Evolutionary conservation across 2,113 vertebrate genomes (phyloP).

Genomic region (Cyphomyrus discorhynchus): DNA sequence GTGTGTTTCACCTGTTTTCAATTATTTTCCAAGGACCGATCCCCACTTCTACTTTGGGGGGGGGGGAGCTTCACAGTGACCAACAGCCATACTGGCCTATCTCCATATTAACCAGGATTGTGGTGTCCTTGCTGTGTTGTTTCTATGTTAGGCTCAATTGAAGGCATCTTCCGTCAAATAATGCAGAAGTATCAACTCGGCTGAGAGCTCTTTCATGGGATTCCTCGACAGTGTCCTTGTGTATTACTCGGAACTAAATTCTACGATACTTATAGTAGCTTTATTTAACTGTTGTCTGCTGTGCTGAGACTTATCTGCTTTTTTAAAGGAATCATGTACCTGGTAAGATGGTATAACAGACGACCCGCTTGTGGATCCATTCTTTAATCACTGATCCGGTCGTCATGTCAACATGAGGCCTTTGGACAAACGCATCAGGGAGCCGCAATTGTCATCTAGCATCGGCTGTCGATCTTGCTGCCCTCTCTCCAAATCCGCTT

Average conservation of each 20-base stretch:
- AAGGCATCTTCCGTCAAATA: background rate
- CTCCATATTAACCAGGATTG: background rate
- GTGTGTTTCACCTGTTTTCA: background rate
- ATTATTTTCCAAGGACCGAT: background rate
- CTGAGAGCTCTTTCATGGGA: background rate
- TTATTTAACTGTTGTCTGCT: background rate
- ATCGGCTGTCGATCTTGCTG: background rate
- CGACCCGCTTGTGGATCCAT: background rate
- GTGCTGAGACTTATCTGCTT: background rate
- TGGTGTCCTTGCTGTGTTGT: background rate
- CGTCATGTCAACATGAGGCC: background rate
- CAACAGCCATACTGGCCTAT: background rate
- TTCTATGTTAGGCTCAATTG: background rate
- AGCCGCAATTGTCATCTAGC: background rate
- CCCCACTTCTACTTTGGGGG: background rate
- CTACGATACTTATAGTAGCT: background rate
- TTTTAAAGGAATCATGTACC: background rate
- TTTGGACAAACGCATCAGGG: background rate
- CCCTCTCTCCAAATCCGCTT: background rate
- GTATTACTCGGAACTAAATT: background rate
- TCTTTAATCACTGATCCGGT: background rate
- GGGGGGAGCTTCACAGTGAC: background rate
- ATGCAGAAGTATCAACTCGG: background rate
- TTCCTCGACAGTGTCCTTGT: background rate
- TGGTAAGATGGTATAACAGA: background rate